Percentiles rank a stretch among this genome's conserved stretches.
Conservation (phyloP, 2,888 invertebrate species). For the Clistopyga incitator region DNA sequence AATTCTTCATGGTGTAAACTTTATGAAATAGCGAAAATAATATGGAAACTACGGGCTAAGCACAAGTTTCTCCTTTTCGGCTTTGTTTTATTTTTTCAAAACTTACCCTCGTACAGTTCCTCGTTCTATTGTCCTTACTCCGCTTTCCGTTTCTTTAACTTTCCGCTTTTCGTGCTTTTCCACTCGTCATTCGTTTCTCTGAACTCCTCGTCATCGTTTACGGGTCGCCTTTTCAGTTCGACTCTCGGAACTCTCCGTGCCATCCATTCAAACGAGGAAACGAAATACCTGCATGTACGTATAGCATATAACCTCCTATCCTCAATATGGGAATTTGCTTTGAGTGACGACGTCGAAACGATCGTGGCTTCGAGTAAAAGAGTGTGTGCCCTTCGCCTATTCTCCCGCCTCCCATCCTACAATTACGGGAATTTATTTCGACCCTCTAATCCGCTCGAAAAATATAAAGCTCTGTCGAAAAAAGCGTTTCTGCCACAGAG, state of each 20-base stretch:
- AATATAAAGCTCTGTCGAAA: slow-evolving; percentile 31
- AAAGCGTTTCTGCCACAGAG: not conserved
- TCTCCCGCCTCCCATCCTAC: slow-evolving; percentile 22
- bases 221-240: not conserved
- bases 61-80: too few relatives aligned
- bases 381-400: not conserved
- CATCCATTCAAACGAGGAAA: not conserved
- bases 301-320: not conserved
- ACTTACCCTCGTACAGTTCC: not conserved
- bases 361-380: slow-evolving; percentile 38
- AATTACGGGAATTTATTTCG: slow-evolving; percentile 52
- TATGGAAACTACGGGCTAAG: too few relatives aligned
- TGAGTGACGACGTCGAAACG: slow-evolving; percentile 45
- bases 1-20: not conserved
- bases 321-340: slow-evolving; percentile 66
- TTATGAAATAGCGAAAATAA: too few relatives aligned
- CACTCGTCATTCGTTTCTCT: not conserved
- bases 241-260: not conserved
- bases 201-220: not conserved
- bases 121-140: slow-evolving; percentile 18
- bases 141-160: not conserved
- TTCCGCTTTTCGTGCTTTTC: not conserved
- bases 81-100: too few relatives aligned
- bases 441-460: slow-evolving; percentile 47
- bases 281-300: too few relatives aligned